Conservation (phyloP, 2,797 vertebrate species). For the Bufotes viridis region DNA sequence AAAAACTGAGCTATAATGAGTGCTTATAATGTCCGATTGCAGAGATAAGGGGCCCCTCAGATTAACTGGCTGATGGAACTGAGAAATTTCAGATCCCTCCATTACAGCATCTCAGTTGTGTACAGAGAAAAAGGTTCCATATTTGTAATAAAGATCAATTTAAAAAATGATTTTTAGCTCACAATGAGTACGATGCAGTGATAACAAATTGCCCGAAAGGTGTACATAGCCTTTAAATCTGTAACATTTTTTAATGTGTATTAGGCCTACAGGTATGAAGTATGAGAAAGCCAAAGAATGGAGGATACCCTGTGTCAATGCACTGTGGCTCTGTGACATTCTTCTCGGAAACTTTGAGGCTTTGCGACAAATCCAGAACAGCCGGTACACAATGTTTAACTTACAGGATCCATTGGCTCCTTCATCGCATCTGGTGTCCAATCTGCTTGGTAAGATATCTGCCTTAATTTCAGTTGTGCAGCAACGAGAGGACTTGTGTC, state of each 20-base stretch:
- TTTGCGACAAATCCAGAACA: conserved; percentile 88
- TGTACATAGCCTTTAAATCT: neutral
- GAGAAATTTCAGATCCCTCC: no score
- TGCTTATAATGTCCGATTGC: no score
- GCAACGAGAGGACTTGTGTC: neutral
- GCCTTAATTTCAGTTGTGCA: neutral
- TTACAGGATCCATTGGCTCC: conserved; percentile 89
- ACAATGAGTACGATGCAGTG: no score
- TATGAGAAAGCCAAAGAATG: conserved; percentile 97
- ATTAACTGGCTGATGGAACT: no score
- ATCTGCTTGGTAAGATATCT: conserved; percentile 82
- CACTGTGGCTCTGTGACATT: conserved; percentile 95
- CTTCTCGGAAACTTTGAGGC: conserved; percentile 93
- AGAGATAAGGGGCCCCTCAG: no score
- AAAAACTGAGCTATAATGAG: no score
- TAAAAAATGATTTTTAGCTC: no score
- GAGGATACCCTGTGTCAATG: conserved; percentile 95
- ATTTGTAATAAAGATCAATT: no score
- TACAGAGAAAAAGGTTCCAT: no score
- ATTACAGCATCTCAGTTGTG: no score
- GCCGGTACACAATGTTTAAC: conserved; percentile 84
- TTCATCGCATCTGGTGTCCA: conserved; percentile 85
- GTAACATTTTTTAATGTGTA: neutral
- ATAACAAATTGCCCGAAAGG: no score
- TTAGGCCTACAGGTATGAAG: conserved; percentile 88